phyloP scores from a whole-genome alignment of 2,888 invertebrate species.

The Norana najaformis region DNA sequence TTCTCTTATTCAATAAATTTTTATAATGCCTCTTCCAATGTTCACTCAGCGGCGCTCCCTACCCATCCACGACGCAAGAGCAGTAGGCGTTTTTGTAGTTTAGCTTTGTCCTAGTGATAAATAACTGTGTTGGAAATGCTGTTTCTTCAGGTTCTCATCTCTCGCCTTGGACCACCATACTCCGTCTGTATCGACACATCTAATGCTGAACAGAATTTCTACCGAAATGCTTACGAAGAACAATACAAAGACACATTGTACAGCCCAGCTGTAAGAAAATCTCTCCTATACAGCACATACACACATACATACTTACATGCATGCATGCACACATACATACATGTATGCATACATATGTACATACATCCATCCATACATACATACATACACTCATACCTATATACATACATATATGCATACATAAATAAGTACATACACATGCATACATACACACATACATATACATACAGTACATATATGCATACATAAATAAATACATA shows the following conservation, averaged over 20 bases:
- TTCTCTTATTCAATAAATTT: background rate
- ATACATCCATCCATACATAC: too few species aligned
- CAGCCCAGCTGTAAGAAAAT: slow-evolving; percentile 25
- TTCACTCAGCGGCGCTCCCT: background rate
- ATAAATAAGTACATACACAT: too few species aligned
- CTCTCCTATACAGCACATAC: too few species aligned
- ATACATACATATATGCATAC: too few species aligned
- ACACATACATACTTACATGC: too few species aligned
- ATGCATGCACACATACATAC: too few species aligned
- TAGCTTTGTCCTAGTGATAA: background rate
- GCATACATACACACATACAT: too few species aligned
- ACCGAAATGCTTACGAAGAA: slow-evolving; percentile 37
- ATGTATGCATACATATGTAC: too few species aligned
- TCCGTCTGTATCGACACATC: slow-evolving; percentile 31
- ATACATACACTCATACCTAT: too few species aligned
- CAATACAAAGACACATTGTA: slow-evolving; percentile 34
- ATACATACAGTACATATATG: too few species aligned
- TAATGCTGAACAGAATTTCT: background rate
- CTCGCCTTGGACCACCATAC: slow-evolving; percentile 33
- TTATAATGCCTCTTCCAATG: background rate
- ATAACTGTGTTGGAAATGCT: background rate
- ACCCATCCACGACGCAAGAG: background rate
- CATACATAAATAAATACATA: too few species aligned
- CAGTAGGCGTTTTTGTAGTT: background rate
- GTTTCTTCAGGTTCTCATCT: slow-evolving; percentile 30